A percentile compares a stretch with the other conserved stretches of the same genome.
These are phyloP conservation scores for Macquaria ambigua DNA, from an alignment of 2,113 vertebrate genomes.

Conservation along the genomic window DNA sequence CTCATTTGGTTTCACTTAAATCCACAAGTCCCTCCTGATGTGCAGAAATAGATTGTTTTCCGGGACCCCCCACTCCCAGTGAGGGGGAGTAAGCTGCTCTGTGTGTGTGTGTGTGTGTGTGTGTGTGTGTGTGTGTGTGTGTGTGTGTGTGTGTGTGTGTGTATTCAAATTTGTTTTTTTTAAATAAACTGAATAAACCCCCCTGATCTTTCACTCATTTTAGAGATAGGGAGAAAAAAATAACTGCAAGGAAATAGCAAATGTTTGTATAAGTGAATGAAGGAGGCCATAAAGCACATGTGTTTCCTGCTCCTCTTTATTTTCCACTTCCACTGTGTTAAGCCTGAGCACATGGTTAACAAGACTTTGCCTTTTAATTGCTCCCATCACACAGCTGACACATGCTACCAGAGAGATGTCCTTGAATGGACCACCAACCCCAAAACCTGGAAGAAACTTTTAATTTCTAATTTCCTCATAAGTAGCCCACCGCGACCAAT, in stretches of 20 bases:
- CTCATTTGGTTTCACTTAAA: constrained; percentile 77
- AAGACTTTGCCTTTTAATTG: constrained; percentile 78
- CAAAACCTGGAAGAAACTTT: constrained; percentile 21
- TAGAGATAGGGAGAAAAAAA: not conserved
- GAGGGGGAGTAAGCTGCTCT: constrained; percentile 37
- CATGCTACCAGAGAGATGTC: constrained; percentile 75
- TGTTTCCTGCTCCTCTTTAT: constrained; percentile 56
- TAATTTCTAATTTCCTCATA: constrained; percentile 45
- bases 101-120: constrained; percentile 10
- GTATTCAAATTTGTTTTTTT: constrained; percentile 12
- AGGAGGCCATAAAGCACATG: constrained; percentile 35
- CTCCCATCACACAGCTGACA: constrained; percentile 84
- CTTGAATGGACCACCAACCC: constrained; percentile 57
- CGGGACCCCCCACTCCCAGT: constrained; percentile 39
- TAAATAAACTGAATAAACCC: not conserved
- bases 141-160: not conserved
- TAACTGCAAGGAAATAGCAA: not conserved
- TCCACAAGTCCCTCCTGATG: constrained; percentile 44
- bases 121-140: not conserved
- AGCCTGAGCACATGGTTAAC: constrained; percentile 71
- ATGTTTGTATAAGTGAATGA: constrained; percentile 17
- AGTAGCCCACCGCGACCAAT: constrained; percentile 28
- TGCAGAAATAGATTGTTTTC: constrained; percentile 46
- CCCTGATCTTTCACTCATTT: not conserved
- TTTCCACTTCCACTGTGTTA: constrained; percentile 66